Conservation (phyloP, 2,888 invertebrate genomes). For the Ctena decussata region DNA sequence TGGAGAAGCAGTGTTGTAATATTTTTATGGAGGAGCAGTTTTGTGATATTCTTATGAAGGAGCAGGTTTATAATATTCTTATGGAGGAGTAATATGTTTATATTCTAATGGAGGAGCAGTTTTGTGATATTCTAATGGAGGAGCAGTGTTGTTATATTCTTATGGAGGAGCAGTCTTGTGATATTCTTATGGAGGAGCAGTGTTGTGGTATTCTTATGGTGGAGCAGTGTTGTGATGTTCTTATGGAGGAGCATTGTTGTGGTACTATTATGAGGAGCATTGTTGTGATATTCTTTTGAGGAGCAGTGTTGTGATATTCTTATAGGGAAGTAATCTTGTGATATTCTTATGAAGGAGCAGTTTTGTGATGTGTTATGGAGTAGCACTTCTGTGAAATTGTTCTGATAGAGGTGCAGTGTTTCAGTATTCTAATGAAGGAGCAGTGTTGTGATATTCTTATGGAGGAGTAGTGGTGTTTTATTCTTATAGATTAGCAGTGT, state of each 20-base stretch:
- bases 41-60: neutral
- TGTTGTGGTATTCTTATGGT: neutral
- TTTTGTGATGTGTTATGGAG: neutral
- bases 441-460: neutral
- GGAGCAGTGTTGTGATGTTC: neutral
- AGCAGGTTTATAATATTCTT: neutral
- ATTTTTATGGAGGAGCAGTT: no score
- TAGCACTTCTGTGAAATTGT: neutral
- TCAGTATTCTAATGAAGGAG: neutral
- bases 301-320: neutral
- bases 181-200: neutral
- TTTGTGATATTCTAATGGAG: neutral
- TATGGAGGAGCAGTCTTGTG: neutral
- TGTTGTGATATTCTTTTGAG: no score
- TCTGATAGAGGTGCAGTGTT: neutral
- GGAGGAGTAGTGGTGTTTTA: neutral
- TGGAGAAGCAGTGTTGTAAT: neutral
- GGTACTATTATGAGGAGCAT: neutral
- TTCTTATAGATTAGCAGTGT: neutral
- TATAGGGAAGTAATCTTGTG: neutral
- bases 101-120: neutral
- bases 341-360: neutral
- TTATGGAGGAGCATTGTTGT: neutral
- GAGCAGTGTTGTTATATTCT: neutral
- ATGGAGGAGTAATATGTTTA: neutral